phyloP scores from a whole-genome alignment of 2,113 vertebrate genomes.

The Benitochromis conjunctus region DNA sequence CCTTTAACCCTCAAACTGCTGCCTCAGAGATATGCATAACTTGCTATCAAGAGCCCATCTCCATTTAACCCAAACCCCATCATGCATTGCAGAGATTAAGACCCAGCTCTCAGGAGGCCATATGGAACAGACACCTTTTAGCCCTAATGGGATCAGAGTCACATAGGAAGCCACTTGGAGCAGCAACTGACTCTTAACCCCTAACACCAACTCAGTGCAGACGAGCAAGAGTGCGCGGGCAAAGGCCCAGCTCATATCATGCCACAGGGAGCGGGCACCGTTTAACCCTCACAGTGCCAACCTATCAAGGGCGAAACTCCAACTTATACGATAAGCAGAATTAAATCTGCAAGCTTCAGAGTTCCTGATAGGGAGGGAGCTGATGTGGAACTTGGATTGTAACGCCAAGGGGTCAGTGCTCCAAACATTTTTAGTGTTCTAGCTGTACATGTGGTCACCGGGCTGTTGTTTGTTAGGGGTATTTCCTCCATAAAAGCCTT shows the following conservation, averaged over 20 bases:
- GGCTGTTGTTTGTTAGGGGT: not conserved
- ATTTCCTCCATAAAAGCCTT: not conserved
- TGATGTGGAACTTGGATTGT: conserved; percentile 25
- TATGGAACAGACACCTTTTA: conserved; percentile 60
- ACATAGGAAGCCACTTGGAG: conserved; percentile 48
- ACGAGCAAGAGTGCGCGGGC: conserved; percentile 61
- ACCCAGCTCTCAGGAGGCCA: conserved; percentile 41
- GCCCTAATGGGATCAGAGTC: conserved; percentile 49
- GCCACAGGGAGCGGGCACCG: conserved; percentile 59
- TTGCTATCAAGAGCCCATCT: not conserved
- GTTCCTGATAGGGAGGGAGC: conserved; percentile 30
- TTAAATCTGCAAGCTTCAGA: conserved; percentile 40
- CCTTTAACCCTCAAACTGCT: conserved; percentile 55
- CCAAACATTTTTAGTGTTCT: not conserved
- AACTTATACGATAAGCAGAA: conserved; percentile 54
- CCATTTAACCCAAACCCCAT: conserved; percentile 14
- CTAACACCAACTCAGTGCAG: conserved; percentile 33
- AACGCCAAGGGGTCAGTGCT: not conserved
- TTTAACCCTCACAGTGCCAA: conserved; percentile 63
- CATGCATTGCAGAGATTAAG: conserved; percentile 45
- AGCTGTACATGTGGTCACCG: not conserved
- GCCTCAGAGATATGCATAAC: conserved; percentile 13
- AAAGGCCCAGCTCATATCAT: conserved; percentile 64
- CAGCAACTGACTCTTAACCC: conserved; percentile 43
- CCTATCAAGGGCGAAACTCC: conserved; percentile 37